A percentile compares a stretch with the other conserved stretches of the same genome.
Conservation (phyloP, 2,888 invertebrate species). For the Siphonodentalium dalli region DNA sequence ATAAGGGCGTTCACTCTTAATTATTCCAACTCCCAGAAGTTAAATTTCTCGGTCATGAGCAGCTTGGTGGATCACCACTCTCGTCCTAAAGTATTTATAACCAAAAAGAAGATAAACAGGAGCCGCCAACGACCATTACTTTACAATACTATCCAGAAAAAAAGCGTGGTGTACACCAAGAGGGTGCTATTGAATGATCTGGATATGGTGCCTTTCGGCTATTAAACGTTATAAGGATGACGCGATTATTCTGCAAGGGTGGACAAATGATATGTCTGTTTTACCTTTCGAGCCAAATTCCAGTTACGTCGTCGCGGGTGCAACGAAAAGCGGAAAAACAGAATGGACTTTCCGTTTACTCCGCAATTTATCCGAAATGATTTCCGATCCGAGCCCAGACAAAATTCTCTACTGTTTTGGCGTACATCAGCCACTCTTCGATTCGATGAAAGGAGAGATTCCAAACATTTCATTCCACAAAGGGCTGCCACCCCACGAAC, state of each 20-base stretch:
- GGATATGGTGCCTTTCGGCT: slow-evolving; percentile 17
- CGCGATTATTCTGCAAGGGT: too few relatives aligned
- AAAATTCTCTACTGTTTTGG: slow-evolving; percentile 21
- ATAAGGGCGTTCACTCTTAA: slow-evolving; percentile 41
- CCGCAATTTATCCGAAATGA: slow-evolving; percentile 13
- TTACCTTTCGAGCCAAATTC: slow-evolving; percentile 26
- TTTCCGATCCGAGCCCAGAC: slow-evolving; percentile 16
- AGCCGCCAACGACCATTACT: slow-evolving; percentile 74
- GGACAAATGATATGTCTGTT: too few relatives aligned
- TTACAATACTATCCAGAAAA: slow-evolving; percentile 71
- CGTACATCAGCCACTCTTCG: slow-evolving; percentile 19
- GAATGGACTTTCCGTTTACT: slow-evolving; percentile 23
- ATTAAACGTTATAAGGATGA: too few relatives aligned
- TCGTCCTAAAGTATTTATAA: neutral
- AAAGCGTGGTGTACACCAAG: slow-evolving; percentile 17
- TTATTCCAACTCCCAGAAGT: slow-evolving; percentile 14
- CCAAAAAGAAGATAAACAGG: slow-evolving; percentile 14
- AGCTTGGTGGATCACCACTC: neutral
- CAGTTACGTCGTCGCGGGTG: slow-evolving; percentile 25
- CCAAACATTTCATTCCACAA: slow-evolving; percentile 10
- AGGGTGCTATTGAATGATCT: slow-evolving; percentile 1
- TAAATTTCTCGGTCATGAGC: slow-evolving; percentile 28
- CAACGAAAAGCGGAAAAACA: slow-evolving; percentile 25
- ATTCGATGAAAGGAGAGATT: slow-evolving; percentile 17
- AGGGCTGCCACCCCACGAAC: slow-evolving; percentile 9